A percentile compares a stretch with the other conserved stretches of the same genome.
Conservation (phyloP, 2,797 vertebrate genomes). For the Ctenochaetus hawaiiensis region DNA sequence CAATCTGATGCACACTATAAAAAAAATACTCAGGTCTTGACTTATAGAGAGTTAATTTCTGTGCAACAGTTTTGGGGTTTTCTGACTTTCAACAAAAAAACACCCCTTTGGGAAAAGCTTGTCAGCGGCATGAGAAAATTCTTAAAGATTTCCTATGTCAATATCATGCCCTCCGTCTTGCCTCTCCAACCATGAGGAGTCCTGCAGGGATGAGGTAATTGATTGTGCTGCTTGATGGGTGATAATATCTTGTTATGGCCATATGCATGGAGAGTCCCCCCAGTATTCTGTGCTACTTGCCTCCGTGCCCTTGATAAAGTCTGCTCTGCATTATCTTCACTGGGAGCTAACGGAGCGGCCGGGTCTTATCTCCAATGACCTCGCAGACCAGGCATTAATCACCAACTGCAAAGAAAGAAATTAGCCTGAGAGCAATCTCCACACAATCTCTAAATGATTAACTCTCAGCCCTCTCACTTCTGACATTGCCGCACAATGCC, state of each 20-base stretch:
- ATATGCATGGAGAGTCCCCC: conserved; percentile 71
- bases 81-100: conserved; percentile 47
- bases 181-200: conserved; percentile 53
- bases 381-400: conserved; percentile 84
- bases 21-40: not conserved
- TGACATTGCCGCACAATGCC: conserved; percentile 74
- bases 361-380: conserved; percentile 83
- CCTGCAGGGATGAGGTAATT: conserved; percentile 75
- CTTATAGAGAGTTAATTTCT: not conserved
- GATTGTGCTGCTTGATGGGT: conserved; percentile 76
- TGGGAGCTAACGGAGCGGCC: conserved; percentile 66
- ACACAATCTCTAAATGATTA: conserved; percentile 83
- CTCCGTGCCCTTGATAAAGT: conserved; percentile 82
- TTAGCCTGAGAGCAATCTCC: conserved; percentile 82
- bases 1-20: not conserved
- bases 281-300: conserved; percentile 58
- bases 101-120: conserved; percentile 32
- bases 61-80: not conserved
- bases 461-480: conserved; percentile 75
- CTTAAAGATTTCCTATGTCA: conserved; percentile 63
- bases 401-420: conserved; percentile 83
- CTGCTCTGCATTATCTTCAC: conserved; percentile 83
- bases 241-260: conserved; percentile 84
- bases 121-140: conserved; percentile 39
- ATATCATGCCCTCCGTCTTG: conserved; percentile 55